Percentiles rank a stretch among this genome's conserved stretches.
These are phyloP conservation scores for Lanius ludovicianus DNA, from an alignment of 2,113 vertebrate species.

Conservation along the genomic window DNA sequence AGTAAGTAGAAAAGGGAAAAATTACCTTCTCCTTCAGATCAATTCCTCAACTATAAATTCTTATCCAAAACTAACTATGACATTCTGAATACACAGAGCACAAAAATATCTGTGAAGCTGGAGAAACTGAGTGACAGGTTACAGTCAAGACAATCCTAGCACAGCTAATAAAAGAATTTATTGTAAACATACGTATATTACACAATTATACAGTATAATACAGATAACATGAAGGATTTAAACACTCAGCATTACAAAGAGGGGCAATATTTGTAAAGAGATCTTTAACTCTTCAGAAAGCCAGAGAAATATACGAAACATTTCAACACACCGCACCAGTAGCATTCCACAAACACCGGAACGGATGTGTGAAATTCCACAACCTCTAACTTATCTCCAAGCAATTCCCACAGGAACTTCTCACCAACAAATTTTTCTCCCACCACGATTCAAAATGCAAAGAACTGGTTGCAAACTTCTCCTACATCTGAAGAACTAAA, in stretches of 20 bases:
- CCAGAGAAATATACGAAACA: not conserved
- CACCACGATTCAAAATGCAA: not conserved
- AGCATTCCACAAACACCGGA: not conserved
- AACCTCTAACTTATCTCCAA: not conserved
- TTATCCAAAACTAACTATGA: not conserved
- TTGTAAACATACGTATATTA: constrained; percentile 72
- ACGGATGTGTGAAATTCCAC: not conserved
- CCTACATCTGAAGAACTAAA: constrained; percentile 27
- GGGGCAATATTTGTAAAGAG: constrained; percentile 2
- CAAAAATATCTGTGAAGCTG: not conserved
- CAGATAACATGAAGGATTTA: constrained; percentile 59
- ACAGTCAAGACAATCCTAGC: constrained; percentile 9
- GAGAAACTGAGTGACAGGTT: not conserved
- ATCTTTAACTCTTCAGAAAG: constrained; percentile 40
- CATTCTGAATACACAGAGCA: not conserved
- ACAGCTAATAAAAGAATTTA: constrained; percentile 75
- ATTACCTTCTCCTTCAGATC: not conserved
- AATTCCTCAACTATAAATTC: not conserved
- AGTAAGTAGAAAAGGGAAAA: not conserved
- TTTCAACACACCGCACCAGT: not conserved
- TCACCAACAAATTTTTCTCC: not conserved
- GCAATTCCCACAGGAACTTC: not conserved
- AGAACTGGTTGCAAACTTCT: not conserved
- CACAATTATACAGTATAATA: constrained; percentile 74
- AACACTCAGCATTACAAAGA: constrained; percentile 51